A percentile compares a stretch with the other conserved stretches of the same genome.
These are phyloP conservation scores for Laterallus jamaicensis DNA, from an alignment of 2,113 vertebrate genomes.

Conservation along the genomic window DNA sequence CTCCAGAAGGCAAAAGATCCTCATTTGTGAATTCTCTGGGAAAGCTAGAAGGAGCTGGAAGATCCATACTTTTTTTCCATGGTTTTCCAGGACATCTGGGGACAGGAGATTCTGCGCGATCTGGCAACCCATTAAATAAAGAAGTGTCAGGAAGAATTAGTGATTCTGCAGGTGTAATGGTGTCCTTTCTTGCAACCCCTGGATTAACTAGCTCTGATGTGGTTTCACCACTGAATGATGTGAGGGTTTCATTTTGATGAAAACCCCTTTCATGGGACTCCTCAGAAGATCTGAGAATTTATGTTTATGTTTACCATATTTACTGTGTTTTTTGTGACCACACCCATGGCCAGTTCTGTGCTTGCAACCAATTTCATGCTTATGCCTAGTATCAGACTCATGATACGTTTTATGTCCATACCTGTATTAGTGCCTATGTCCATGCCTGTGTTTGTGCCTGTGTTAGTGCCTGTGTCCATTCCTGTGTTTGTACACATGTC, in stretches of 20 bases:
- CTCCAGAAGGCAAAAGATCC: slow-evolving; percentile 25
- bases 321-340: slow-evolving; percentile 36
- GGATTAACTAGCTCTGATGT: not conserved
- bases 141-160: not conserved
- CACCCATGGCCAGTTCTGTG: not conserved
- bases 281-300: slow-evolving; percentile 66
- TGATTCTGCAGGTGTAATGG: not conserved
- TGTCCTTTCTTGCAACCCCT: not conserved
- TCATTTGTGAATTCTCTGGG: not conserved
- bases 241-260: not conserved
- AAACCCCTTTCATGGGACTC: slow-evolving; percentile 66
- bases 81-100: slow-evolving; percentile 86
- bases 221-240: not conserved
- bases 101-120: slow-evolving; percentile 23
- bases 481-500: not conserved
- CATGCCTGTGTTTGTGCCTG: not conserved
- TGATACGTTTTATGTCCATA: not conserved
- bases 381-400: not conserved
- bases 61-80: slow-evolving; percentile 76
- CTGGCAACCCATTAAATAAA: slow-evolving; percentile 53
- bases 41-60: not conserved
- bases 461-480: not conserved
- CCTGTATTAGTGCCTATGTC: not conserved
- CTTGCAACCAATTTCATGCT: not conserved
- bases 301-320: not conserved